These are phyloP conservation scores for Oligia latruncula DNA, from an alignment of 2,888 invertebrate species.

Conservation along the genomic window DNA sequence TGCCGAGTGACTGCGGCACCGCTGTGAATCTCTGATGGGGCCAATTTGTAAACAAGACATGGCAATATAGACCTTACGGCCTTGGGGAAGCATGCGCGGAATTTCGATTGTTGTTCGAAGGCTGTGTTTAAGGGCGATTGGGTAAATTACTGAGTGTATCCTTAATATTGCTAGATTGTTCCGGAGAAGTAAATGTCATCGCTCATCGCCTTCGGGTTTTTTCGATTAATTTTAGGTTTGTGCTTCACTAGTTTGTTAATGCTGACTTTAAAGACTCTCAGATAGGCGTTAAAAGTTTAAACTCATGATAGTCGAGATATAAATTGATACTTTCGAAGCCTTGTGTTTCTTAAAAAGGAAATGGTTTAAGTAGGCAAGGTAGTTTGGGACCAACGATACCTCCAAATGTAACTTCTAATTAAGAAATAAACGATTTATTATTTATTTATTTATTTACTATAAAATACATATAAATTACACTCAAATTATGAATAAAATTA, in stretches of 20 bases:
- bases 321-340: neutral
- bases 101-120: slow-evolving; percentile 64
- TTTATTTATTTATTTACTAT: too few relatives aligned
- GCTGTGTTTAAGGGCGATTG: slow-evolving; percentile 60
- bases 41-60: slow-evolving; percentile 79
- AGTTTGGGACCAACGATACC: too few relatives aligned
- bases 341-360: neutral
- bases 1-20: slow-evolving; percentile 69
- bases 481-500: neutral
- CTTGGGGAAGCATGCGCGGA: slow-evolving; percentile 75
- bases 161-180: slow-evolving; percentile 45
- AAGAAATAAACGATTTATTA: too few relatives aligned
- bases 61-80: slow-evolving; percentile 77
- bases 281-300: slow-evolving; percentile 5
- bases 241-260: slow-evolving; percentile 17
- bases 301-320: neutral
- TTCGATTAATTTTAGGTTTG: slow-evolving; percentile 1
- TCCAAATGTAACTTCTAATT: too few relatives aligned
- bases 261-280: neutral
- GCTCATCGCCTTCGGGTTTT: slow-evolving; percentile 24
- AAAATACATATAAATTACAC: neutral
- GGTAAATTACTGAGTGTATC: slow-evolving; percentile 53
- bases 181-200: slow-evolving; percentile 42
- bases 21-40: slow-evolving; percentile 79
- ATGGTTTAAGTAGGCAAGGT: neutral